These are phyloP conservation scores for Magallana nippona DNA, from an alignment of 2,888 invertebrate genomes.

Conservation along the genomic window DNA sequence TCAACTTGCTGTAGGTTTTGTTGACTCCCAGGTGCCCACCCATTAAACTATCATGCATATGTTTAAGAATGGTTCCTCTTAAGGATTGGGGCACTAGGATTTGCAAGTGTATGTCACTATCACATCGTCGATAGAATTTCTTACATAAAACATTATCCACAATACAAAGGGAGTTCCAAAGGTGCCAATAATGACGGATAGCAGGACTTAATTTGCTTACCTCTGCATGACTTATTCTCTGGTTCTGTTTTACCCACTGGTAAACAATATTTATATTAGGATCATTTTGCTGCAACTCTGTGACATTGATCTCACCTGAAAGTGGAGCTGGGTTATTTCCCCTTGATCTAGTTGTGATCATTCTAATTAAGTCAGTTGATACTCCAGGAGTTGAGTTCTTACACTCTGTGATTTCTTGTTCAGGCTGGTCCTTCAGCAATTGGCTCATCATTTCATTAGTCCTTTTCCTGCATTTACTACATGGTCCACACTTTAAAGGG, in stretches of 20 bases:
- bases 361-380: not conserved
- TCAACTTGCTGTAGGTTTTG: constrained; percentile 42
- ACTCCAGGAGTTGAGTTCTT: not conserved
- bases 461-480: constrained; percentile 43
- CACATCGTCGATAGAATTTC: constrained; percentile 37
- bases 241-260: constrained; percentile 26
- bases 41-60: constrained; percentile 46
- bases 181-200: constrained; percentile 42
- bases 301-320: constrained; percentile 15
- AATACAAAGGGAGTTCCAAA: constrained; percentile 43
- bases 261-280: not conserved
- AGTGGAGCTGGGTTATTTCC: constrained; percentile 7
- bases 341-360: constrained; percentile 23
- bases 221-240: constrained; percentile 27
- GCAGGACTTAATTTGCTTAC: constrained; percentile 37
- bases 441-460: constrained; percentile 34
- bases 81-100: constrained; percentile 36
- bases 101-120: constrained; percentile 27
- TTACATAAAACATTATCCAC: constrained; percentile 39
- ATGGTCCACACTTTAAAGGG: constrained; percentile 48
- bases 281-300: not conserved
- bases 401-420: not conserved
- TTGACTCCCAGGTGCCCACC: constrained; percentile 46
- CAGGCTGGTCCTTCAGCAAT: constrained; percentile 6
- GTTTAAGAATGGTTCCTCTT: constrained; percentile 34